These are phyloP conservation scores for Diceros bicornis DNA, from an alignment of 2,797 vertebrate species.

Conservation along the genomic window DNA sequence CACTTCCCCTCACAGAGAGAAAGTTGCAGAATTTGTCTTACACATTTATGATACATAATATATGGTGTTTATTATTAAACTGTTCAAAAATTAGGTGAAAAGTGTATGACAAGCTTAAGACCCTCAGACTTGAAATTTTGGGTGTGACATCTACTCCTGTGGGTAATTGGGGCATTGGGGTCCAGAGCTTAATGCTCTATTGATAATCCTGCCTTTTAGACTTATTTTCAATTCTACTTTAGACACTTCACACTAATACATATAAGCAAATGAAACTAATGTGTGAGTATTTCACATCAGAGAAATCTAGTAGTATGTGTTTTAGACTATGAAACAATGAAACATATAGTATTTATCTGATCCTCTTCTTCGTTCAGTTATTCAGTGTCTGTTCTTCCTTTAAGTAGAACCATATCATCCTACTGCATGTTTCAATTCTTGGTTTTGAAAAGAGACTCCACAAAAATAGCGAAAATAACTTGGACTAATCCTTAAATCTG, in stretches of 20 bases:
- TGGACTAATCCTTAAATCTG: constrained; percentile 36
- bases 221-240: neutral
- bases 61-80: neutral
- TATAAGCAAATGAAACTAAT: constrained; percentile 11
- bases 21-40: neutral
- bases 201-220: neutral
- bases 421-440: constrained; percentile 23
- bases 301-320: neutral
- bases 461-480: constrained; percentile 66
- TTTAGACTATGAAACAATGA: neutral
- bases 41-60: neutral
- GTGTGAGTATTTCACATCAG: neutral
- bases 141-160: neutral
- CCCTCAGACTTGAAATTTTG: neutral
- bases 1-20: neutral
- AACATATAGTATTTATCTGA: neutral
- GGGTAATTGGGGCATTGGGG: neutral
- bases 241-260: neutral
- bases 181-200: neutral
- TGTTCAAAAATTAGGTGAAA: neutral
- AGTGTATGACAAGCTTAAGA: neutral
- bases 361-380: neutral
- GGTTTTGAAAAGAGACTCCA: constrained; percentile 33
- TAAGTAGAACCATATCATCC: constrained; percentile 30
- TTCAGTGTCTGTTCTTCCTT: constrained; percentile 30